Conservation (phyloP, 1,140 invertebrate species). For the Caenorhabditis inopinata region DNA sequence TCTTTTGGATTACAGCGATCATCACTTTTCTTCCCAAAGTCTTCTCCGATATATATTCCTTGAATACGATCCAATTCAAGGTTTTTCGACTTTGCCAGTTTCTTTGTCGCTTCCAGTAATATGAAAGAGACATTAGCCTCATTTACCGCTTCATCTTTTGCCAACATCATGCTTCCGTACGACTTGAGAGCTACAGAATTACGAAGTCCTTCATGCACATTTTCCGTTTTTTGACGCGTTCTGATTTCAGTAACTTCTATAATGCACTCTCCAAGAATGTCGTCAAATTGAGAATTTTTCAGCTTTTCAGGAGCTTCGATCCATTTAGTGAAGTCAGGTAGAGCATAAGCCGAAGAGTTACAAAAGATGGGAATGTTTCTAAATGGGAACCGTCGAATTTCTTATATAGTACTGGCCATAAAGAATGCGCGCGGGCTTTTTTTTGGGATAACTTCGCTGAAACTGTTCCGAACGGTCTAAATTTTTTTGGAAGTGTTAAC, state of each 20-base stretch:
- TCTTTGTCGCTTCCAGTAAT: not conserved
- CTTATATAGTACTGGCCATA: too few species aligned
- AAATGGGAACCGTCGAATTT: too few species aligned
- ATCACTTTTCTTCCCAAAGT: not conserved
- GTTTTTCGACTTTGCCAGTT: not conserved
- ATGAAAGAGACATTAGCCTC: constrained; percentile 13
- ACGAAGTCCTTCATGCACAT: not conserved
- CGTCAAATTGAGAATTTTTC: not conserved
- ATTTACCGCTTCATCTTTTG: constrained; percentile 4
- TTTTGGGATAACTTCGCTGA: too few species aligned
- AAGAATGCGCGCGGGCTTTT: too few species aligned
- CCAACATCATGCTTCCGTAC: constrained; percentile 42
- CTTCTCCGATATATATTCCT: not conserved
- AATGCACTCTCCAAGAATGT: not conserved
- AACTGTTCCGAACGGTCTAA: too few species aligned
- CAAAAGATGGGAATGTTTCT: constrained; percentile 16
- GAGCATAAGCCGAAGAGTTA: not conserved
- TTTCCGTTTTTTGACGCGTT: not conserved
- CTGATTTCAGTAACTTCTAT: not conserved
- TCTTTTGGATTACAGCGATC: not conserved
- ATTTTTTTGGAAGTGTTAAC: too few species aligned
- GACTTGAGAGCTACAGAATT: not conserved
- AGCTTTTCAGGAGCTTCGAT: not conserved
- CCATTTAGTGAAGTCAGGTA: not conserved
- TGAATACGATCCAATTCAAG: not conserved